Evolutionary conservation across 2,113 vertebrate genomes (phyloP), one percentile per base, ranked within the genome.

Genomic region (Bucco capensis): DNA sequence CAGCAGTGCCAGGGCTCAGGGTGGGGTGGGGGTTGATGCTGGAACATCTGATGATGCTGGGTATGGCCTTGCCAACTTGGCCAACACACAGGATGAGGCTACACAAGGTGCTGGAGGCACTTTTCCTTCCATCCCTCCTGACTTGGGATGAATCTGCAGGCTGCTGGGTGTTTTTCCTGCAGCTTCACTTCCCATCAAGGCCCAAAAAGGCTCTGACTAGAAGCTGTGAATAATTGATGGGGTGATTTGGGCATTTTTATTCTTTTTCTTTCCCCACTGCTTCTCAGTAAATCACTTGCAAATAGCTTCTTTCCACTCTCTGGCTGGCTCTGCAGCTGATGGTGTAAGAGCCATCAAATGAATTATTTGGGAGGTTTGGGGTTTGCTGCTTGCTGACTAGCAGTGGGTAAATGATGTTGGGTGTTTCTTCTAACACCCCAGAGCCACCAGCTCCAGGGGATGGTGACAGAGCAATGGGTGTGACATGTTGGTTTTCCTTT

Each of bases 401-500:
- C n/a, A 64, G 92, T 4, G 42, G 46, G 38, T 79, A 78, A 87
- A 60, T 10, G 54, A 69, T 1, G 1, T 19, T 2, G 46, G 64
- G 35, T 66, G 75, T 79, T 77, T 57, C 67, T 85, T 80, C 57
- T 62, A 40, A 60, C 62, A 42, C n/a, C 54, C 46, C 42, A 19
- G 66, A 50, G 54, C 8, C 51, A 50, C 56, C 74, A 82, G 62
- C 75, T 82, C 70, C 49, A 15, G 62, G 66, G 89, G 44, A n/a
- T 58, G 84, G 31, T 27, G 77, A 69, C 2, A 11, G 91, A 90
- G 61, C 33, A 4, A 51, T 46, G 78, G n/a, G n/a, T 2, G 8
- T 67, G 84, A 89, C 81, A 82, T 92, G 78, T 64, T n/a, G 89
- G 51, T 37, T 73, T 92, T 73, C 28, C 82, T 87, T 50, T 7